Conservation (phyloP, 2,113 vertebrate genomes). For the Xenopus tropicalis region UCB_Xtro_10.0 CM004452.2:44501001-44501500, state of each 20-base stretch:
- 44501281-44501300: not conserved
- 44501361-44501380: no score
- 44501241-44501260: conserved; percentile 32
- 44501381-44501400: no score
- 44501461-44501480: no score
- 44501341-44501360: no score
- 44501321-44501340: no score
- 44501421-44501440: no score
- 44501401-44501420: no score
- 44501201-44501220: conserved; percentile 5
- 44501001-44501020: not conserved
- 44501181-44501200: conserved; percentile 17
- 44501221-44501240: conserved; percentile 3
- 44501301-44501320: not conserved
- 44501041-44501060: conserved; percentile 17
- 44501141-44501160: conserved; percentile 6
- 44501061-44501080: not conserved
- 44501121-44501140: no score
- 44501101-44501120: no score
- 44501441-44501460: no score
- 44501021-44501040: not conserved
- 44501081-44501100: no score
- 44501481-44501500: no score
- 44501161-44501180: conserved; percentile 1
- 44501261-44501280: not conserved